A percentile compares a stretch with the other conserved stretches of the same genome.
phyloP scores from a whole-genome alignment of 2,113 vertebrate genomes.

The Cyphomyrus plagiostoma region DNA sequence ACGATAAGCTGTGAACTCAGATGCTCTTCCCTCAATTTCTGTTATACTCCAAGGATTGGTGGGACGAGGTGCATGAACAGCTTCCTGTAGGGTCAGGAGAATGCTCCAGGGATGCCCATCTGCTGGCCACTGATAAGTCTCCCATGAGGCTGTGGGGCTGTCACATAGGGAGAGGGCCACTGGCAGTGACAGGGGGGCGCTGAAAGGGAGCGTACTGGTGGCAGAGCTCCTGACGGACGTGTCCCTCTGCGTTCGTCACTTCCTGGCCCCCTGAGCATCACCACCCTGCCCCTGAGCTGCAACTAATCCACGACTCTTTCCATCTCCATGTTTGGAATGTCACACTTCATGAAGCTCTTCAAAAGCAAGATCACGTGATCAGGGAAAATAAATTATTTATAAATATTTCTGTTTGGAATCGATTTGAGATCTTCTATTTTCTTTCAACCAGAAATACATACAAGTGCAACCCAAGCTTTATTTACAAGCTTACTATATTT shows the following conservation, averaged over 20 bases:
- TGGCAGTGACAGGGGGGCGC: neutral
- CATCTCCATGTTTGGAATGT: neutral
- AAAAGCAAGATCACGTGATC: neutral
- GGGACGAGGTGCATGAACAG: neutral
- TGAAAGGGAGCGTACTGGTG: neutral
- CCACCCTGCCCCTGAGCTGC: neutral
- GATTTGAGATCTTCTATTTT: neutral
- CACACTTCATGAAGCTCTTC: neutral
- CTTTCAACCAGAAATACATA: neutral
- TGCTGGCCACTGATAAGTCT: conserved; percentile 1
- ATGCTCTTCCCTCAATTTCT: neutral
- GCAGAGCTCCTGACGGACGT: neutral
- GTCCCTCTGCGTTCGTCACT: conserved; percentile 4
- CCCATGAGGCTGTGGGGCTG: conserved; percentile 2
- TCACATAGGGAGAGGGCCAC: neutral
- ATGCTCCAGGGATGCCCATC: neutral
- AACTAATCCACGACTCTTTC: neutral
- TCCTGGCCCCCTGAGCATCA: neutral
- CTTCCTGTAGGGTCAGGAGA: neutral
- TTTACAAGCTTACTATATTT: neutral
- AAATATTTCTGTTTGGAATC: neutral
- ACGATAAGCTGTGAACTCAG: neutral
- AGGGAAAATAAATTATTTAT: neutral
- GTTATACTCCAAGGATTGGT: neutral
- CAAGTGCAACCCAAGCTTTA: neutral